Evolutionary conservation across 2,797 vertebrate species (phyloP).

Genomic region (Clarias pachynema): DNA sequence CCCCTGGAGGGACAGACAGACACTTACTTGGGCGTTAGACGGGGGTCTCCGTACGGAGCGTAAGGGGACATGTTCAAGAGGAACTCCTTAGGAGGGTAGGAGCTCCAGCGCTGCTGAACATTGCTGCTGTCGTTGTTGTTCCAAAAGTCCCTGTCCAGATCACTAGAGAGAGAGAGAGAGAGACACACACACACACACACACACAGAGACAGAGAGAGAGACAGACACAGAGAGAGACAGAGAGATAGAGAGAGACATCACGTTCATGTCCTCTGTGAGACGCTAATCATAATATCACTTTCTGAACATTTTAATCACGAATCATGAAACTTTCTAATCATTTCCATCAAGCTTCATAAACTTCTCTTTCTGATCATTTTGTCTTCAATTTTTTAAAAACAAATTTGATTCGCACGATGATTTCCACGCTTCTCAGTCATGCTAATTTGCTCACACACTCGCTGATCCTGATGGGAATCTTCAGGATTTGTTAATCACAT

Average conservation of each 20-base stretch:
- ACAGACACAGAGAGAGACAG: not conserved
- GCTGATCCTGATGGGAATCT: not conserved
- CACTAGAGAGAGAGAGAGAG: constrained; percentile 71
- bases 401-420: too few relatives aligned
- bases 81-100: constrained; percentile 98
- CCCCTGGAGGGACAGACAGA: constrained; percentile 60
- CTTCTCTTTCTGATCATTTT: too few relatives aligned
- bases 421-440: not conserved
- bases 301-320: not conserved
- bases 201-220: constrained; percentile 26
- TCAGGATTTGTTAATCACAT: not conserved
- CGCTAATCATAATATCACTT: not conserved
- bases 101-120: constrained; percentile 98
- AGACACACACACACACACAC: constrained; percentile 9
- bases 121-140: constrained; percentile 99
- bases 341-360: too few relatives aligned
- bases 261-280: not conserved
- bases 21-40: constrained; percentile 99
- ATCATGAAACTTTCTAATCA: not conserved
- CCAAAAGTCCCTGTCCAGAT: constrained; percentile 99
- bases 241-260: constrained; percentile 21
- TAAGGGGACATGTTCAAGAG: constrained; percentile 99
- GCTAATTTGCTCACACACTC: not conserved
- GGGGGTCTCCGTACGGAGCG: constrained; percentile 95
- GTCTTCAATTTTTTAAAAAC: too few relatives aligned